Conservation (phyloP, 2,888 invertebrate genomes). For the Athalia circularis region DNA sequence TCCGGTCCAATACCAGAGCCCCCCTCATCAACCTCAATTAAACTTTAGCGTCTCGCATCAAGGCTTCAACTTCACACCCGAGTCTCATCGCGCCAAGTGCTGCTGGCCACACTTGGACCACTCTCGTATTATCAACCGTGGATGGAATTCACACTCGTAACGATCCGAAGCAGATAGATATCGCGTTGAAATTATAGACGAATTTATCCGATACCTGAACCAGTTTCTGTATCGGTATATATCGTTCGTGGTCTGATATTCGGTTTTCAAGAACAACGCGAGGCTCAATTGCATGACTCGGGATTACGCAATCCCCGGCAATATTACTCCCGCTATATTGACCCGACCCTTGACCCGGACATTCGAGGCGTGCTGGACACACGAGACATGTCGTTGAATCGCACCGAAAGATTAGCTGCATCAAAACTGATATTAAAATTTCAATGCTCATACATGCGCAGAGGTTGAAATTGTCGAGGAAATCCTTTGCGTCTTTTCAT, state of each 20-base stretch:
- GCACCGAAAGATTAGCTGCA: slow-evolving; percentile 59
- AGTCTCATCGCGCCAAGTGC: slow-evolving; percentile 54
- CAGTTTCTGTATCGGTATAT: neutral
- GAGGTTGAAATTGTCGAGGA: neutral
- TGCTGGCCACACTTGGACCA: slow-evolving; percentile 56
- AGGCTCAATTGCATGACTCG: no score
- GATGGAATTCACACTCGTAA: no score
- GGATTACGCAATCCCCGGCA: slow-evolving; percentile 29
- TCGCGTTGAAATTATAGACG: neutral
- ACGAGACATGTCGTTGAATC: slow-evolving; percentile 63
- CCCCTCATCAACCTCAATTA: slow-evolving; percentile 75
- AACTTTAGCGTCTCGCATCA: slow-evolving; percentile 72
- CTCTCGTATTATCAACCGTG: neutral
- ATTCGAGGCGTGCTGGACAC: slow-evolving; percentile 52
- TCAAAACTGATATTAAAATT: slow-evolving; percentile 17
- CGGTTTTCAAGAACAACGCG: no score
- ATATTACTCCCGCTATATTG: neutral
- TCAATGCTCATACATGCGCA: slow-evolving; percentile 23
- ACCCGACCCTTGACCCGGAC: slow-evolving; percentile 47
- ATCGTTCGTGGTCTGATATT: no score
- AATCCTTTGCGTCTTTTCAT: slow-evolving; percentile 32
- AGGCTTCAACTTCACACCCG: slow-evolving; percentile 71
- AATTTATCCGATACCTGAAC: neutral
- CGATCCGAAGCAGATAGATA: slow-evolving; percentile 9
- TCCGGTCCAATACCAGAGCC: slow-evolving; percentile 74